phyloP scores from a whole-genome alignment of 2,797 vertebrate species.

The Hippoglossus hippoglossus region DNA sequence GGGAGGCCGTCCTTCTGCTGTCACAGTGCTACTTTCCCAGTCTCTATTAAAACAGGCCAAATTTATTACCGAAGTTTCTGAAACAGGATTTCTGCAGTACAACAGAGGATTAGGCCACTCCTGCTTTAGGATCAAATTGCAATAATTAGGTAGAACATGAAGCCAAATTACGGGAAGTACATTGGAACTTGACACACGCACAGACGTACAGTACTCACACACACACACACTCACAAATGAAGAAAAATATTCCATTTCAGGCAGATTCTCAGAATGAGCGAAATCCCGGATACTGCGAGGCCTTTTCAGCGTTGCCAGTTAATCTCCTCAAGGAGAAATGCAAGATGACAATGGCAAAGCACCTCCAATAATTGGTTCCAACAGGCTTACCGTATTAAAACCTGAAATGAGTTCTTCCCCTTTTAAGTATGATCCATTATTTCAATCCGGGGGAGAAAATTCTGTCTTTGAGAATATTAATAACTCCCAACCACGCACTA shows the following conservation, averaged over 20 bases:
- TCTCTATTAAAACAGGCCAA: slow-evolving; percentile 79
- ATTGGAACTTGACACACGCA: slow-evolving; percentile 67
- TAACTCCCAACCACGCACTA: slow-evolving; percentile 79
- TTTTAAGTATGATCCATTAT: slow-evolving; percentile 89
- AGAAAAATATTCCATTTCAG: slow-evolving; percentile 83
- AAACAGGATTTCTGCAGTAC: slow-evolving; percentile 78
- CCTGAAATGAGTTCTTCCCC: slow-evolving; percentile 88
- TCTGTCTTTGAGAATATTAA: slow-evolving; percentile 87
- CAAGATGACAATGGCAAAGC: slow-evolving; percentile 87
- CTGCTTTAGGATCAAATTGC: slow-evolving; percentile 84
- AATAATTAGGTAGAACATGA: slow-evolving; percentile 85
- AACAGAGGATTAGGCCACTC: slow-evolving; percentile 80
- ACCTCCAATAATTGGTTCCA: slow-evolving; percentile 91
- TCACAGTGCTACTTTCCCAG: slow-evolving; percentile 68
- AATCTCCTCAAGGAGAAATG: slow-evolving; percentile 89
- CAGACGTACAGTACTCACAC: slow-evolving; percentile 49
- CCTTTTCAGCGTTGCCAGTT: slow-evolving; percentile 81
- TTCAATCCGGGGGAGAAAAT: slow-evolving; percentile 86
- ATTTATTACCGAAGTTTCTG: slow-evolving; percentile 80
- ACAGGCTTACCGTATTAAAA: slow-evolving; percentile 90
- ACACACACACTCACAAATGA: slow-evolving; percentile 57
- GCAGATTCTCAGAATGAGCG: slow-evolving; percentile 79
- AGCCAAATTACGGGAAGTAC: slow-evolving; percentile 79
- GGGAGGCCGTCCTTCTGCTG: slow-evolving; percentile 75
- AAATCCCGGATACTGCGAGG: slow-evolving; percentile 83